Conservation (phyloP, 2,797 vertebrate species). For the Cephalopachus bancanus region DNA sequence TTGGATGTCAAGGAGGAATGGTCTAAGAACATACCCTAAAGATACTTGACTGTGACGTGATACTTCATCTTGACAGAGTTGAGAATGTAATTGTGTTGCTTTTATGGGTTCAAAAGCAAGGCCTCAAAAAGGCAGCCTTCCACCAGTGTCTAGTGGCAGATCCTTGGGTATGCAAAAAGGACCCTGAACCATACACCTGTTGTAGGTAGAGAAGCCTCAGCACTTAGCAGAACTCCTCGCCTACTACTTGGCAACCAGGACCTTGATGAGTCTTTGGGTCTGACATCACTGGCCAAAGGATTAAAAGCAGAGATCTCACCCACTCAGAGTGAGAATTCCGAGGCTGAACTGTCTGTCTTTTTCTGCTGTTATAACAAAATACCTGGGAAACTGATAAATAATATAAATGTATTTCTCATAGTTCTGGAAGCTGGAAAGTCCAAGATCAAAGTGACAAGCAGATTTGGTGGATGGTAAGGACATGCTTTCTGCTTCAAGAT, state of each 20-base stretch:
- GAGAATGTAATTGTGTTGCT: not conserved
- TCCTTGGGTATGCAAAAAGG: not conserved
- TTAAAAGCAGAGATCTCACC: not conserved
- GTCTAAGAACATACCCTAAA: not conserved
- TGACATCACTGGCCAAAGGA: not conserved
- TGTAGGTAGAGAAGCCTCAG: not conserved
- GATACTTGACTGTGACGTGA: not conserved
- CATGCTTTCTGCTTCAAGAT: not conserved
- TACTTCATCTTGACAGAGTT: not conserved
- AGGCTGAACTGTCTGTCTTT: not conserved
- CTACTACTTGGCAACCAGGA: not conserved
- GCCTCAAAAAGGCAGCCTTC: not conserved
- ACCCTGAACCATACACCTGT: not conserved
- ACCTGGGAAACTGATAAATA: not conserved
- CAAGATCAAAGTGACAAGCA: not conserved
- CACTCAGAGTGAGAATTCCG: not conserved
- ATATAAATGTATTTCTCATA: not conserved
- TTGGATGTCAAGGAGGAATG: not conserved
- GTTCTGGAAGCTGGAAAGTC: not conserved
- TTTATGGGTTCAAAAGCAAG: not conserved
- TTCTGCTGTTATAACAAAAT: not conserved
- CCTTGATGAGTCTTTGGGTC: not conserved
- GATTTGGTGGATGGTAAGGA: not conserved
- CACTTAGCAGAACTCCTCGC: not conserved
- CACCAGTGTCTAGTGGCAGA: too few species aligned